A percentile compares a stretch with the other conserved stretches of the same genome.
phyloP scores from a whole-genome alignment of 2,797 vertebrate genomes.

The Cuniculus paca region DNA sequence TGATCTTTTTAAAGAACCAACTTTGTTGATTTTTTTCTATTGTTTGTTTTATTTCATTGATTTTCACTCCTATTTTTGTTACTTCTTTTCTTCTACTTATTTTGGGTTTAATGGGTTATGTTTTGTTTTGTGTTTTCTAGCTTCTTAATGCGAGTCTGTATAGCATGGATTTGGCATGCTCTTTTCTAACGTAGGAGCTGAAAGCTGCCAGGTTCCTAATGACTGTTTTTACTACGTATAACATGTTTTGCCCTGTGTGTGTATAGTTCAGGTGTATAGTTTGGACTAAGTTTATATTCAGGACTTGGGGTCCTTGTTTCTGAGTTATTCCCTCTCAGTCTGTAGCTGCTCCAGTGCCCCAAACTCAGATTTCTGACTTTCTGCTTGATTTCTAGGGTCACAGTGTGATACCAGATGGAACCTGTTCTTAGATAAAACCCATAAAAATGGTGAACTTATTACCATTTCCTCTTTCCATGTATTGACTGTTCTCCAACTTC shows the following conservation, averaged over 20 bases:
- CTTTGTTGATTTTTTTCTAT: constrained; percentile 21
- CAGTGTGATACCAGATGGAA: background rate
- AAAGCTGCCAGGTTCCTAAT: background rate
- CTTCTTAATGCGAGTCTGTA: background rate
- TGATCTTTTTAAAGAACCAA: constrained; percentile 23
- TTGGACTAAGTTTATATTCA: background rate
- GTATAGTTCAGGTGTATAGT: background rate
- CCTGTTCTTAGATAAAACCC: background rate
- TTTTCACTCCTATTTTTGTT: constrained; percentile 24
- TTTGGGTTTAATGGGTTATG: constrained; percentile 22
- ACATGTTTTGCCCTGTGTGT: background rate
- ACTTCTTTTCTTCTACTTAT: constrained; percentile 43
- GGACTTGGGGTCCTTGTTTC: background rate
- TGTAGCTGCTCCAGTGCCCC: background rate
- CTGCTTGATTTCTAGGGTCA: background rate
- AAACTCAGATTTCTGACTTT: background rate
- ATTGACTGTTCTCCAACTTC: background rate
- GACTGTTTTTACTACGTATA: background rate
- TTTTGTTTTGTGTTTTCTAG: background rate
- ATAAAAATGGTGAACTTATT: background rate
- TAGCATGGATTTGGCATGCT: background rate
- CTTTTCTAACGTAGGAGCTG: background rate
- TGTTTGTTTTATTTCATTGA: constrained; percentile 33
- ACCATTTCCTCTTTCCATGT: background rate
- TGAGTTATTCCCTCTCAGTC: background rate